phyloP scores from a whole-genome alignment of 2,888 invertebrate species.

The Axea sp. region DNA sequence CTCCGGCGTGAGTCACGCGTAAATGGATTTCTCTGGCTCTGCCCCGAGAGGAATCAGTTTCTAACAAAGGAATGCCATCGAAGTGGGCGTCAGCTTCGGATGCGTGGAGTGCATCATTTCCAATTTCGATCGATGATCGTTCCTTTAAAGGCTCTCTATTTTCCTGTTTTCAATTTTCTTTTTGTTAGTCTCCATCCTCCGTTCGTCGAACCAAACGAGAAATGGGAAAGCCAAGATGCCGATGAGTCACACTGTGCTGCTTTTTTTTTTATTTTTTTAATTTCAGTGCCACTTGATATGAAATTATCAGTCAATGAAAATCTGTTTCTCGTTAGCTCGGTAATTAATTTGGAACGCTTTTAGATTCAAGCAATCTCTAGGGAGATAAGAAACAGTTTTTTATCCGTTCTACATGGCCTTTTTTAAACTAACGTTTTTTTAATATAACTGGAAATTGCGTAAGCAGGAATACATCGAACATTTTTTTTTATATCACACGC shows the following conservation, averaged over 20 bases:
- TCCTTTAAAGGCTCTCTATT: slow-evolving; percentile 20
- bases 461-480: no score
- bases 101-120: slow-evolving; percentile 28
- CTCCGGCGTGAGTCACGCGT: slow-evolving; percentile 71
- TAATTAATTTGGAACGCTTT: background rate
- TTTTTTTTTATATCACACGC: no score
- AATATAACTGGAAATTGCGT: no score
- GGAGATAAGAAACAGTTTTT: background rate
- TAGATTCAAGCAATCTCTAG: background rate
- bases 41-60: slow-evolving; percentile 70
- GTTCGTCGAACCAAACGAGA: slow-evolving; percentile 1
- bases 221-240: slow-evolving; percentile 6
- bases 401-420: no score
- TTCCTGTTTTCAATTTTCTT: background rate
- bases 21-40: slow-evolving; percentile 65
- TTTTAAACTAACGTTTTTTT: no score
- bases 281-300: slow-evolving; percentile 4
- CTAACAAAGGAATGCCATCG: slow-evolving; percentile 76
- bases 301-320: slow-evolving; percentile 8
- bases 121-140: slow-evolving; percentile 33
- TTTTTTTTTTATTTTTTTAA: background rate
- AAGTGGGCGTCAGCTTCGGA: slow-evolving; percentile 51
- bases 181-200: background rate
- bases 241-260: slow-evolving; percentile 6
- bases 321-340: slow-evolving; percentile 3